Evolutionary conservation across 1,140 invertebrate species (phyloP), one percentile per base, ranked within the genome.

Genomic region (Diplogasteroides magnus): DNA sequence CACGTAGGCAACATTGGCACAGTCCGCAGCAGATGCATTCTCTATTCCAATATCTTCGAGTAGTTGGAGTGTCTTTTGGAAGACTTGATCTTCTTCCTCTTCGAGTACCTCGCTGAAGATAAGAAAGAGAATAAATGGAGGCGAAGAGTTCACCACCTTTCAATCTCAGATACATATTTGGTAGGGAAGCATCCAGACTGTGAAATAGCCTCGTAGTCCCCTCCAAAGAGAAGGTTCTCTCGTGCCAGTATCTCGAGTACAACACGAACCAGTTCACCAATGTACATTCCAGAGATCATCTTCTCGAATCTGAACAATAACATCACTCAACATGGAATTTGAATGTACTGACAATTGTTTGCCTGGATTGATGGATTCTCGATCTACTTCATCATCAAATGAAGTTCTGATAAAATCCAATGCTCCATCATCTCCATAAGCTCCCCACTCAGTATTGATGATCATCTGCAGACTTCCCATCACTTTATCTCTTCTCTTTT

Each of bases 91-190:
- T 13, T 89, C 88, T 79, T 94, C 92, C 14, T 78, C 75, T 59
- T 79, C 63, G 13, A 84, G 74, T n/a, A n/a, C n/a, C 63, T 84
- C 83, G 31, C 89, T 89, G 77, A 48, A 79, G 81, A n/a, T n/a
- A n/a, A n/a, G n/a, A n/a, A n/a, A n/a, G n/a, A n/a, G n/a, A n/a
- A n/a, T n/a, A n/a, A n/a, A n/a, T n/a, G n/a, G n/a, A n/a, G n/a
- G n/a, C n/a, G n/a, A n/a, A n/a, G n/a, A n/a, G n/a, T n/a, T n/a
- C n/a, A n/a, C n/a, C n/a, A 90, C 89, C 86, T 90, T 84, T 97
- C 94, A 68, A 98, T 96, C 86, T 97, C 93, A 0, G 94, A 98
- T 0, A 98, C 90, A 83, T 93, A 97, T 88, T 96, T 96, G 0
- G 94, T 97, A 84, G 91, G 92, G 83, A 97, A 96, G 60, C 87